A percentile compares a stretch with the other conserved stretches of the same genome.
Conservation (phyloP, 2,888 invertebrate genomes). For the Yponomeuta malinellus region DNA sequence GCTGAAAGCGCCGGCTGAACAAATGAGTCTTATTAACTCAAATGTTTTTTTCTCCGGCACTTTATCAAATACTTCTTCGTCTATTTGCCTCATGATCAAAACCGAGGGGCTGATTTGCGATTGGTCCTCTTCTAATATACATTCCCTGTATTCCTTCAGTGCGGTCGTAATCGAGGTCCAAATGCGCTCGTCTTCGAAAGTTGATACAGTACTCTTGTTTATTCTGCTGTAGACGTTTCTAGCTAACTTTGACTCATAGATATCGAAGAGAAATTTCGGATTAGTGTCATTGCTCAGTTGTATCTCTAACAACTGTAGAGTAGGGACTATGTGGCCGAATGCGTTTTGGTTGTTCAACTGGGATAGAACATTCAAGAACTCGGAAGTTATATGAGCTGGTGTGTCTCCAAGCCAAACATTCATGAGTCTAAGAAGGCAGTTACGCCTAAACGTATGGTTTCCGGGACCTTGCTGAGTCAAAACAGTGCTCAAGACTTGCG, state of each 20-base stretch:
- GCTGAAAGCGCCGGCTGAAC: constrained; percentile 73
- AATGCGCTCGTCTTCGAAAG: constrained; percentile 55
- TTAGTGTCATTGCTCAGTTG: constrained; percentile 37
- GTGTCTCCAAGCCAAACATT: constrained; percentile 47
- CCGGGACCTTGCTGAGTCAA: constrained; percentile 72
- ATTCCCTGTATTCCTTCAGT: constrained; percentile 70
- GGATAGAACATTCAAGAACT: constrained; percentile 59
- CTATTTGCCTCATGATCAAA: constrained; percentile 74
- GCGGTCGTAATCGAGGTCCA: constrained; percentile 77
- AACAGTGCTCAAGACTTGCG: constrained; percentile 77
- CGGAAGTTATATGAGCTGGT: constrained; percentile 64
- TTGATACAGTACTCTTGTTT: constrained; percentile 62
- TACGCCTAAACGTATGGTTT: constrained; percentile 51
- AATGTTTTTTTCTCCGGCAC: constrained; percentile 63
- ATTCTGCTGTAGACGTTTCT: constrained; percentile 73
- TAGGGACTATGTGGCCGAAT: constrained; percentile 50
- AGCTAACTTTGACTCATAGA: constrained; percentile 72
- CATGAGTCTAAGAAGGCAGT: constrained; percentile 52
- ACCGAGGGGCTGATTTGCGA: constrained; percentile 56
- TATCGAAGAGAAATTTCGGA: constrained; percentile 48
- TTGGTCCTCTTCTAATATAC: constrained; percentile 50
- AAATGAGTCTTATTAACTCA: constrained; percentile 67
- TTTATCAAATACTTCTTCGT: constrained; percentile 69
- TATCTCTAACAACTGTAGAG: constrained; percentile 40
- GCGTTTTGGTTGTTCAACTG: constrained; percentile 63